A percentile compares a stretch with the other conserved stretches of the same genome.
These are phyloP conservation scores for Trichogramma pretiosum DNA, from an alignment of 1,140 invertebrate genomes.

Conservation along the genomic window DNA sequence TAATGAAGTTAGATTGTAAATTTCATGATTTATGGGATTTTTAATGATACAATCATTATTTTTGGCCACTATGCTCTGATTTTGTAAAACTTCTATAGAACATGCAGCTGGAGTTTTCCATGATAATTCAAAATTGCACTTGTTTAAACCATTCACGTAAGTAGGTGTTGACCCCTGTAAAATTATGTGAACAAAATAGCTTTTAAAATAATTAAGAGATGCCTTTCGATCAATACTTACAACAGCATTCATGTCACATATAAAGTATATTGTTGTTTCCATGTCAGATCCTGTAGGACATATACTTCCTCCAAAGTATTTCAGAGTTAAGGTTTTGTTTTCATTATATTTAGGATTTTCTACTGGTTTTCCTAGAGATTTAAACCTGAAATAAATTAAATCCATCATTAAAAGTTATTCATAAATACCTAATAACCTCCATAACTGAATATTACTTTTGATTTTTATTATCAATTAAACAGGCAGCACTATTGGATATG, in stretches of 20 bases:
- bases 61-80: constrained; percentile 5
- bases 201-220: not conserved
- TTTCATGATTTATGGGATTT: constrained; percentile 31
- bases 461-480: constrained; percentile 22
- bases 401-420: not conserved
- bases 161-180: constrained; percentile 27
- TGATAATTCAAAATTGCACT: constrained; percentile 31
- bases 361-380: constrained; percentile 26
- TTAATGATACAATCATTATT: constrained; percentile 31
- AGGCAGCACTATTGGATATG: constrained; percentile 23
- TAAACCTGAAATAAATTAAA: not conserved
- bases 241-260: constrained; percentile 30
- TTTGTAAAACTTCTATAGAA: constrained; percentile 25
- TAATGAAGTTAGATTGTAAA: constrained; percentile 22
- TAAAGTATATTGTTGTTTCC: constrained; percentile 32
- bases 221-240: too few species aligned
- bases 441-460: constrained; percentile 13
- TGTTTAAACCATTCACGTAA: constrained; percentile 25
- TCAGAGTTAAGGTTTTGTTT: constrained; percentile 25
- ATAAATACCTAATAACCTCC: not conserved
- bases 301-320: constrained; percentile 28
- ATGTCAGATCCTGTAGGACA: constrained; percentile 18
- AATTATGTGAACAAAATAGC: not conserved
- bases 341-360: constrained; percentile 9
- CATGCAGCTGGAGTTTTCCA: constrained; percentile 33